Evolutionary conservation across 2,888 invertebrate species (phyloP), one percentile per base, ranked within the genome.

Genomic region (Diachrysia chrysitis): DNA sequence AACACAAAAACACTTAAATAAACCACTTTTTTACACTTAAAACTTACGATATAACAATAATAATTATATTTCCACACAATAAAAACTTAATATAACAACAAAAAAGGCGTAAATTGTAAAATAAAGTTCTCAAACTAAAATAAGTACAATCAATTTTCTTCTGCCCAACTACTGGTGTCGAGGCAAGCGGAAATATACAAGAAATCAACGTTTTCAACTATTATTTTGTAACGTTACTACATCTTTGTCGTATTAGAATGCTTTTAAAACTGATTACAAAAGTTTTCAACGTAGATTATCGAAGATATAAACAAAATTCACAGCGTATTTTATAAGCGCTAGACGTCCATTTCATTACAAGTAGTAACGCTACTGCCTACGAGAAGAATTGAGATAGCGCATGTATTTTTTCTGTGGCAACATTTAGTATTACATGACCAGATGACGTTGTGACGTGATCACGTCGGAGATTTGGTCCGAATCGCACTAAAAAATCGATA

Each of bases 301-400:
- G 94, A 84, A 89, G 92, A 93, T 95, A 94, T 95, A 95, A 95
- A 95, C 95, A 95, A 94, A 93, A 91, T 89, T 87, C 89, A 91
- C 90, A 87, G 90, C 89, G 86, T 88, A 78, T 85, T 87, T 86
- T 88, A 90, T 64, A 79, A 90, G 88, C 88, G 73, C 84, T 86
- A 85, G 92, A 95, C 95, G 95, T 95, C 95, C 95, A 95, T 95
- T 94, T 89, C 91, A 86, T 86, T 85, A 87, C 92, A 87, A 89
- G 88, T 88, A 89, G 88, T 91, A 92, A 92, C 91, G 94, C 93
- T 92, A 95, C 95, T 95, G 94, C 92, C 93, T 88, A 85, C 90
- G 85, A 73, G 90, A 88, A 91, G 86, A 92, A 92, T 90, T 92
- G 91, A 90, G 91, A 91, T 84, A 89, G 90, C 62, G 54, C 71